These are phyloP conservation scores for Turritopsis dohrnii DNA, from an alignment of 30 jellyfish, hydroid and myxozoan genomes.

Conservation along the genomic window DNA sequence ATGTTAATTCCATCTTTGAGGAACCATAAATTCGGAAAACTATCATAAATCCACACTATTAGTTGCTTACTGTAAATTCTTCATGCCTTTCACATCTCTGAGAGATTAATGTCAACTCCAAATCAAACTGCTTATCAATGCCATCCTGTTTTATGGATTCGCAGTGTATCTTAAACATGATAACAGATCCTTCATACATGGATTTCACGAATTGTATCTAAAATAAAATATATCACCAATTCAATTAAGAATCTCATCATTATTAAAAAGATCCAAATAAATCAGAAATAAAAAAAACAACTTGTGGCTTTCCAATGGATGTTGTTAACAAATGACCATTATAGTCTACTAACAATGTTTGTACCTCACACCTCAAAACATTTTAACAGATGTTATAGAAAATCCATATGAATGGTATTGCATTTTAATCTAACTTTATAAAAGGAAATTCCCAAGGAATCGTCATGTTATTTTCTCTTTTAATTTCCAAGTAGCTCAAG, in stretches of 20 bases:
- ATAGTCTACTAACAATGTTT: too few species aligned
- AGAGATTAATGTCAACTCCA: neutral
- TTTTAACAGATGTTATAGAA: too few species aligned
- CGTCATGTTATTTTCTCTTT: too few species aligned
- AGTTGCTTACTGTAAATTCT: neutral
- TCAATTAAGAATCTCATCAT: too few species aligned
- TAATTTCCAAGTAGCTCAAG: too few species aligned
- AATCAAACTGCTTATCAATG: neutral
- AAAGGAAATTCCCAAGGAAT: too few species aligned
- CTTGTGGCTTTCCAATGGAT: too few species aligned
- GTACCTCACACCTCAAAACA: neutral
- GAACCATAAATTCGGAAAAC: neutral
- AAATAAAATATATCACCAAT: neutral
- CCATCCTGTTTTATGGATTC: neutral
- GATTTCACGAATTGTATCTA: neutral
- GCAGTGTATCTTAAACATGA: neutral
- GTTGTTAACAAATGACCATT: too few species aligned
- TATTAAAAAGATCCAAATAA: too few species aligned
- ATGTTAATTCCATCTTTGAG: neutral
- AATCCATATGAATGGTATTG: too few species aligned
- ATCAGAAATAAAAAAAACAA: too few species aligned
- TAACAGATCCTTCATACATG: slow-evolving; percentile 15
- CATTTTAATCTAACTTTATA: too few species aligned
- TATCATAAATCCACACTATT: neutral
- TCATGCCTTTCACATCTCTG: neutral